Conservation (phyloP, 92 coral and sea anemone species). For the Zoanthus sansibaricus region DNA sequence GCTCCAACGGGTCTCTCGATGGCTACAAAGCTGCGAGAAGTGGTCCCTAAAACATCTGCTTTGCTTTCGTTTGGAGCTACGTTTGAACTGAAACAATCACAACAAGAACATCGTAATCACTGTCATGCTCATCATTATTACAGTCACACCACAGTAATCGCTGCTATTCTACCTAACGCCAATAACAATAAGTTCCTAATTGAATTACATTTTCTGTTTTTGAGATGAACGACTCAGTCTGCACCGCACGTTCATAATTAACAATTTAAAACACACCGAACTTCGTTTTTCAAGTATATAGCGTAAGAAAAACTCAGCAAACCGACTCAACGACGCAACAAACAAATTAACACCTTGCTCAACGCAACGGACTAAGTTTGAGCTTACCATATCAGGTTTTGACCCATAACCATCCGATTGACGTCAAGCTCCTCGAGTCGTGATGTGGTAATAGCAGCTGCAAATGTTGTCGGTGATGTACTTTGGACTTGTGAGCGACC, state of each 20-base stretch:
- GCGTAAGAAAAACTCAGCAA: no score
- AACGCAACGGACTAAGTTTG: neutral
- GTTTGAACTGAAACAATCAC: conserved; percentile 14
- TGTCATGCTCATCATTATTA: neutral
- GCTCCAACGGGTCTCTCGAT: conserved; percentile 93
- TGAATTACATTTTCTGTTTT: no score
- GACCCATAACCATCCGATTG: conserved; percentile 93
- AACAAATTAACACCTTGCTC: neutral
- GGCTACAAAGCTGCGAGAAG: conserved; percentile 85
- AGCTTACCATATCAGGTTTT: conserved; percentile 82
- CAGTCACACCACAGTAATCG: neutral
- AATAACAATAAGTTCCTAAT: no score
- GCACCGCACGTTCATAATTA: no score
- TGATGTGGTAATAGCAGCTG: conserved; percentile 71
- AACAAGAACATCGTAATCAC: neutral
- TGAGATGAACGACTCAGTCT: no score
- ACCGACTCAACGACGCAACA: no score
- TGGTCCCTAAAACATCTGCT: conserved; percentile 66
- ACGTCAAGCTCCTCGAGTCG: conserved; percentile 92
- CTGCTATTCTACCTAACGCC: no score
- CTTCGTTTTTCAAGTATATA: neutral
- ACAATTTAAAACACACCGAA: no score
- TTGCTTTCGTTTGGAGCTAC: conserved; percentile 45
- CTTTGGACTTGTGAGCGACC: conserved; percentile 74
- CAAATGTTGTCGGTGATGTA: conserved; percentile 41